These are phyloP conservation scores for Sminthurides aquaticus DNA, from an alignment of 2,888 invertebrate species.

Conservation along the genomic window DNA sequence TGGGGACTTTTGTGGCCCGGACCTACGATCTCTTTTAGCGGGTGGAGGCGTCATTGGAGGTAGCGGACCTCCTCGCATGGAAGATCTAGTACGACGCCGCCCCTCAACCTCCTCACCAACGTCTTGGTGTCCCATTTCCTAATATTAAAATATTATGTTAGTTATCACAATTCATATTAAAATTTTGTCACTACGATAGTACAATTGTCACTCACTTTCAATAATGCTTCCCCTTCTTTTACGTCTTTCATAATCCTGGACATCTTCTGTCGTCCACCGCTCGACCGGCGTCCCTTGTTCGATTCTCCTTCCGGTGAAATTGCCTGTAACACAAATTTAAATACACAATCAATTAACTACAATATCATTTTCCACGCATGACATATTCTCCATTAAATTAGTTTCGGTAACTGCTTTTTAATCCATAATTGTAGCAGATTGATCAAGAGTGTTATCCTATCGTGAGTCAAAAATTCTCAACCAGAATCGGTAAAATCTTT, in stretches of 20 bases:
- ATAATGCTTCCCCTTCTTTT: constrained; percentile 41
- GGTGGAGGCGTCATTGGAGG: constrained; percentile 39
- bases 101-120: constrained; percentile 37
- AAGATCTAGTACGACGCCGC: constrained; percentile 40
- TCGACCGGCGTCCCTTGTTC: constrained; percentile 35
- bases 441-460: too few species aligned
- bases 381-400: background rate
- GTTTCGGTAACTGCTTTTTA: background rate
- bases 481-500: too few species aligned
- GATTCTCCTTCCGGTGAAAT: constrained; percentile 12
- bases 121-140: constrained; percentile 42
- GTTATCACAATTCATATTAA: background rate
- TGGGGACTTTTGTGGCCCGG: constrained; percentile 15
- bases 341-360: constrained; percentile 2
- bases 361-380: background rate
- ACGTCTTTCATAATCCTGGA: constrained; percentile 41
- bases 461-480: too few species aligned
- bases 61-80: constrained; percentile 38
- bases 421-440: background rate
- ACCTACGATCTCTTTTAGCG: constrained; percentile 35
- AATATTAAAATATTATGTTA: background rate
- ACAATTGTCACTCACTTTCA: constrained; percentile 29
- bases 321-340: constrained; percentile 20
- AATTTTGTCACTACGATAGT: background rate
- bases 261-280: constrained; percentile 36